Base-by-base conservation (phyloP, 2,888 invertebrate species). In the Trachelus stipa region DNA sequence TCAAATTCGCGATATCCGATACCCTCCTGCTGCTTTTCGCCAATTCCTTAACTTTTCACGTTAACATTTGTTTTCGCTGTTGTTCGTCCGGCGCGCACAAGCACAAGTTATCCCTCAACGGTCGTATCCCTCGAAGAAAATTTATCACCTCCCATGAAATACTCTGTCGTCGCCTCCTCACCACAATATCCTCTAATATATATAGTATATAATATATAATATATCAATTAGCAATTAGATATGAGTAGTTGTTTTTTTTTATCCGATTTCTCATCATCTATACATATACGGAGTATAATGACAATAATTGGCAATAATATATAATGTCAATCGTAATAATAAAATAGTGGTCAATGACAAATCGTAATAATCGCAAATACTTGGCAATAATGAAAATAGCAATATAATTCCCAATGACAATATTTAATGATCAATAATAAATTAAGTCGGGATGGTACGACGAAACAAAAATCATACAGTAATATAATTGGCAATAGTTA, bases 211-310 rank as follows among this genome's bases (percentile, higher is more conserved):
- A 77, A 31, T 73, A 73, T 34, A 23, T 37, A 76, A 82, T 82
- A 83, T 85, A 82, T 83, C 82, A 79, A 83, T 85, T 83, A 86
- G 83, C 83, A 84, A 85, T 84, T 84, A 83, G 86, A 88, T 86
- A 87, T 85, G 87, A 87, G 80, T 87, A 83, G 82, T 83, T 81
- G 81, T 79, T 75, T 79, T 76, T 79, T 74, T 81, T 37, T 74
- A 74, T 75, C 79, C 75, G 73, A 68, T 76, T 40, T 68, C 78
- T 23, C 74, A 73, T 33, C 73, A 35, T 75, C 37, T 37, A 34
- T 31, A 68, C 31, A 75, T 68, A 75, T 73, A 40, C 23, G 75
- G 75, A 75, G 75, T 75, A 75, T 75, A 75, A 71, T 75, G 56
- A 75, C 56, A 75, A 71, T 73, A 76, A 76, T 73, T 75, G 33